Percentiles rank a stretch among this genome's conserved stretches.
Conservation (phyloP, 1,140 invertebrate genomes). For the Eriocheir sinensis region DNA sequence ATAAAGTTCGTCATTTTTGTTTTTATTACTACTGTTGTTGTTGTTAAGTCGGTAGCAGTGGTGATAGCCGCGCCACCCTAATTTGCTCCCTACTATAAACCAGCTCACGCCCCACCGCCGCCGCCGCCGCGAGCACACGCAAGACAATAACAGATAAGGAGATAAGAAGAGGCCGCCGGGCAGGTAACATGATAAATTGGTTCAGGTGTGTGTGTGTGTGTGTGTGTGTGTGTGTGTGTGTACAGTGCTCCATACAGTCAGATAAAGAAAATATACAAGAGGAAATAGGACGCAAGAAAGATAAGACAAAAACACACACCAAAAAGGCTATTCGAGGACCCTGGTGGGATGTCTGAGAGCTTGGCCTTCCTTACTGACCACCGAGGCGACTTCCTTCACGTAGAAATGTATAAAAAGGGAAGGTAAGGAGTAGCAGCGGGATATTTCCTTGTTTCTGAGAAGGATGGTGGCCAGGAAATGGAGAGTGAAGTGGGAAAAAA, state of each 20-base stretch:
- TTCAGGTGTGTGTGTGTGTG: neutral
- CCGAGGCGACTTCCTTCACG: too few relatives aligned
- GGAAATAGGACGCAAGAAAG: neutral
- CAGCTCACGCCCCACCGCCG: neutral
- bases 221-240: slow-evolving; percentile 12
- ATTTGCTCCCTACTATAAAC: too few relatives aligned
- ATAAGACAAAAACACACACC: neutral
- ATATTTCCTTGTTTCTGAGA: too few relatives aligned
- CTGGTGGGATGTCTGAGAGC: too few relatives aligned
- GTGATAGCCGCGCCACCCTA: too few relatives aligned
- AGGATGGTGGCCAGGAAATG: neutral
- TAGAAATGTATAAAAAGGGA: too few relatives aligned
- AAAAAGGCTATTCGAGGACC: too few relatives aligned
- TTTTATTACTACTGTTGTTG: too few relatives aligned
- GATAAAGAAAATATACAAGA: neutral
- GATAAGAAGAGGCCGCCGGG: neutral
- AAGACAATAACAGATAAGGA: neutral
- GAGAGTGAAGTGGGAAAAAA: neutral
- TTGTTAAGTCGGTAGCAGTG: too few relatives aligned
- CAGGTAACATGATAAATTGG: neutral
- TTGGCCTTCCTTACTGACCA: too few relatives aligned
- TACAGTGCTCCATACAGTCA: neutral
- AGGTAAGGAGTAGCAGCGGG: too few relatives aligned
- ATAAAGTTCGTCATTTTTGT: too few relatives aligned
- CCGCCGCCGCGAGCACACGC: neutral